Conservation (phyloP, 92 coral and sea anemone species). For the Zoanthus sociatus region DNA sequence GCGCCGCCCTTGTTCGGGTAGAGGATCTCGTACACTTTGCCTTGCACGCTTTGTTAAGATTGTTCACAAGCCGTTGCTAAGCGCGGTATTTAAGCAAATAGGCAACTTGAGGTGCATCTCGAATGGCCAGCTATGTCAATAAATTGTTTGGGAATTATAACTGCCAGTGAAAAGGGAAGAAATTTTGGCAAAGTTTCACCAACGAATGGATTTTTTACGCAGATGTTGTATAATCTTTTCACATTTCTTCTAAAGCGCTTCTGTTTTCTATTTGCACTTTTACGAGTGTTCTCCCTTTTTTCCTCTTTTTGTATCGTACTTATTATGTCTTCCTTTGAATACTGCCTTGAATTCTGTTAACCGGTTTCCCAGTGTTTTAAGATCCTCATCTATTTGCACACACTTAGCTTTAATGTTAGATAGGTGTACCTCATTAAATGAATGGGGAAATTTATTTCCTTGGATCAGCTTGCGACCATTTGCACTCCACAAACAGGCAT, state of each 20-base stretch:
- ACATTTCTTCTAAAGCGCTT: background rate
- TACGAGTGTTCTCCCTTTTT: constrained; percentile 40
- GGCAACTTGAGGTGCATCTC: constrained; percentile 28
- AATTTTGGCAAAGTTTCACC: constrained; percentile 39
- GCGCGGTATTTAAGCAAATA: constrained; percentile 28
- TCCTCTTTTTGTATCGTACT: background rate
- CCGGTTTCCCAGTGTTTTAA: constrained; percentile 22
- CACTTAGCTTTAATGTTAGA: background rate
- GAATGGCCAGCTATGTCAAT: background rate
- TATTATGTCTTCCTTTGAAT: constrained; percentile 24
- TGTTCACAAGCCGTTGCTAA: constrained; percentile 33
- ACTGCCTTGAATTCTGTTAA: background rate
- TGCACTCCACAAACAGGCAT: background rate
- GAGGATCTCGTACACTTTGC: no score
- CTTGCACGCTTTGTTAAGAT: background rate
- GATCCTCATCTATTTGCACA: background rate
- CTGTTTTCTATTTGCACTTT: constrained; percentile 28
- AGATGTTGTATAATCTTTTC: background rate
- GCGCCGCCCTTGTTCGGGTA: no score
- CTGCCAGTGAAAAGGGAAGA: constrained; percentile 48
- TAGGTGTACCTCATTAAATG: constrained; percentile 20
- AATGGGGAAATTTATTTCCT: constrained; percentile 21
- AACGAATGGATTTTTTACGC: constrained; percentile 32
- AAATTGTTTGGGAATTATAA: constrained; percentile 40
- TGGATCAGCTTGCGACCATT: background rate